Base-by-base conservation (phyloP, 2,797 vertebrate species). In the Allobates femoralis region DNA sequence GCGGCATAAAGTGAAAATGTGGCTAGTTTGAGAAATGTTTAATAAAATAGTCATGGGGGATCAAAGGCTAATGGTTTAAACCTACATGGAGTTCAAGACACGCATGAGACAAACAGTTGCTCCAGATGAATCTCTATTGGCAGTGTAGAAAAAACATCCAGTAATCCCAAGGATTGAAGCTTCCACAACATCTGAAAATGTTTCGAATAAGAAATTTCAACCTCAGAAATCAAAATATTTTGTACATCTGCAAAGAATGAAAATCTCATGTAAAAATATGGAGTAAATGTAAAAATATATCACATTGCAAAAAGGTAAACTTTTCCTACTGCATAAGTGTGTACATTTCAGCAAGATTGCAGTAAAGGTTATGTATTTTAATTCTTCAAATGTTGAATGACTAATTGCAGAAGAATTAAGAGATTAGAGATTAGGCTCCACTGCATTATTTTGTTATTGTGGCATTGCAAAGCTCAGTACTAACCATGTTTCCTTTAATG, bases 1-100 rank as follows among this genome's bases (percentile, higher is more conserved):
- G 14, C 10, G 8, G 26, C n/a, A 46, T 74, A 18, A 73, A 10
- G 12, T 10, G 81, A 56, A 83, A 26, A n/a, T 83, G 51, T 62
- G 55, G 53, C 37, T 84, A 84, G 30, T 28, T 71, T 82, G 21
- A 71, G 56, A 84, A 26, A 62, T 4, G 55, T 60, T 83, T 50
- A 46, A 74, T 66, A 66, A 67, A 66, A 66, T 51, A 67, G 41
- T 81, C 53, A 32, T 81, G 69, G 76, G 19, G 19, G 58, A 76
- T 74, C 30, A 83, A 58, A 46, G 55, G 67, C 50, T 60, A 83
- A 73, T 28, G 16, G n/a, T 66, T 56, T 66, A 6, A 66, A 50
- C 28, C 26, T 62, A 62, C 73, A 84, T 51, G 7, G 15, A 76
- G 41, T 64, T 19, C 15, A 85, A 62, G 28, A 78, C 18, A 76